Evolutionary conservation across 1,140 invertebrate genomes (phyloP).

Genomic region (Formica selysi): DNA sequence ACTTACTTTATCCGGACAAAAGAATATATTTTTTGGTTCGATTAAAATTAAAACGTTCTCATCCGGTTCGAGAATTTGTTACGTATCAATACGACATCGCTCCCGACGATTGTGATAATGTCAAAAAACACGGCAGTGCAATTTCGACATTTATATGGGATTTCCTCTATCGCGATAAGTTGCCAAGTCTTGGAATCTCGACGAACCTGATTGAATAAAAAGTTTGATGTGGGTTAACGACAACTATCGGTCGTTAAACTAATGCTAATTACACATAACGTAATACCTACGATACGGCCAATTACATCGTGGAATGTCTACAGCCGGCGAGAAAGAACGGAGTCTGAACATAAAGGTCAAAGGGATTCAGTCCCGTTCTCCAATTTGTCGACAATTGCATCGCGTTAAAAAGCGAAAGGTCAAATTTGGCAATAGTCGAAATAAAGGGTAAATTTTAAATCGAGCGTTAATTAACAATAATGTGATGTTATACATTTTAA

Average conservation of each 20-base stretch:
- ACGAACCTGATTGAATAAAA: slow-evolving; percentile 39
- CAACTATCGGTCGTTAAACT: slow-evolving; percentile 48
- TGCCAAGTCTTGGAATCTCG: background rate
- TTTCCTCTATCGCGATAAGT: background rate
- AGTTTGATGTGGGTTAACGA: slow-evolving; percentile 62
- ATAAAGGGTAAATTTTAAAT: background rate
- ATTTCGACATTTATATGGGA: slow-evolving; percentile 8
- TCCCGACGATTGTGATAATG: slow-evolving; percentile 19
- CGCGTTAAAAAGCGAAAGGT: slow-evolving; percentile 29
- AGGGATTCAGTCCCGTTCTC: slow-evolving; percentile 21
- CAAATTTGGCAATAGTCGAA: slow-evolving; percentile 11
- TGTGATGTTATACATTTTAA: background rate
- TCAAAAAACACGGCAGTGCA: slow-evolving; percentile 4
- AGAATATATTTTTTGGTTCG: background rate
- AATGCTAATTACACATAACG: slow-evolving; percentile 63
- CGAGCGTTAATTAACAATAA: background rate
- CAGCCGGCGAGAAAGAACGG: slow-evolving; percentile 28
- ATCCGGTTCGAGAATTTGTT: slow-evolving; percentile 30
- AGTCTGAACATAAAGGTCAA: slow-evolving; percentile 45
- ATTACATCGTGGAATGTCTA: slow-evolving; percentile 40
- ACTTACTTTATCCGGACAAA: slow-evolving; percentile 37
- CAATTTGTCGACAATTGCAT: slow-evolving; percentile 14
- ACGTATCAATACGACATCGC: slow-evolving; percentile 22
- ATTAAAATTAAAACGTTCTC: slow-evolving; percentile 34
- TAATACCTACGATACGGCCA: slow-evolving; percentile 25